Evolutionary conservation across 2,888 invertebrate species (phyloP), one percentile per base, ranked within the genome.

Genomic region (Caenorhabditis imperialis): DNA sequence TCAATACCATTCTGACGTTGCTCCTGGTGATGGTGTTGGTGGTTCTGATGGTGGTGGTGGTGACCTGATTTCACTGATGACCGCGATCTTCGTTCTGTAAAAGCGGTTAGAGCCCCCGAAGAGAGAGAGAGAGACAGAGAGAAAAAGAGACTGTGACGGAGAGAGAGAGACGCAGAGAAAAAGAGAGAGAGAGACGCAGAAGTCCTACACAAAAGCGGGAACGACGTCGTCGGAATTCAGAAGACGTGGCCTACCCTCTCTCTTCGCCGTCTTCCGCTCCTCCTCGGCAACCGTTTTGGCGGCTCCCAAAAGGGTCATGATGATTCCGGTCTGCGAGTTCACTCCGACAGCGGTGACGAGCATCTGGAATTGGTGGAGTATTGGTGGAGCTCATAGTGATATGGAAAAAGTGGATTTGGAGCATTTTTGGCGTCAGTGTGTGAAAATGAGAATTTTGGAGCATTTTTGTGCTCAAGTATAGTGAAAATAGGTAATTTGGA

Each of bases 231-330:
- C n/a, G n/a, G n/a, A n/a, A n/a, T n/a, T n/a, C n/a, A n/a, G n/a
- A n/a, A n/a, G n/a, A n/a, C n/a, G n/a, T n/a, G n/a, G n/a, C n/a
- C 16, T 75, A 86, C 85, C 85, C 78, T 87, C 85, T 51, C 82
- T 75, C 54, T 85, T 84, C 40, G 77, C 77, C 40, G 81, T 81
- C 74, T 85, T 85, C 48, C 83, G 55, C 51, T 87, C 84, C 65
- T 87, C 86, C 47, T 88, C 85, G 25, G 79, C 84, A 8, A 78
- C 85, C 12, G 77, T 73, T 51, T 85, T 84, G 30, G 88, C 86
- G 8, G 88, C 88, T 37, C 88, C 88, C 30, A 88, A 78, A 57
- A 88, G 78, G 14, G 84, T 81, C 87, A 88, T 88, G 47, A 88
- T 88, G 71, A 88, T 87, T 47, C 88, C 88, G 51, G 85, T 87